phyloP scores from a whole-genome alignment of 2,113 vertebrate species.

The Panurus biarmicus region DNA sequence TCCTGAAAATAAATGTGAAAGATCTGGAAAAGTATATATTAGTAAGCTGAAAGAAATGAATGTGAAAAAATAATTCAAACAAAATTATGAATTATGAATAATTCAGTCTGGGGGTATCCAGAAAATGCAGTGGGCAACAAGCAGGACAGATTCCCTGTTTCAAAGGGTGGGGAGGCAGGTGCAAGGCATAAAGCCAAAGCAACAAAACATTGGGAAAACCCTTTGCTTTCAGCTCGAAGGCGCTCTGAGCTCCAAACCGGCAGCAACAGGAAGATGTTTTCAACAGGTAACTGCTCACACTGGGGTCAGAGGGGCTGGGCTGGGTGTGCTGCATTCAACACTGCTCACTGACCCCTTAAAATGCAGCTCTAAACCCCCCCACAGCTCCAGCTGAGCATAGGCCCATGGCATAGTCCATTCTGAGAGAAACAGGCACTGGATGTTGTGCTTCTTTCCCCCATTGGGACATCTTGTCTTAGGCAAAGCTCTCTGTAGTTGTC shows the following conservation, averaged over 20 bases:
- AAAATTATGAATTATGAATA: too few relatives aligned
- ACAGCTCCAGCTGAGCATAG: neutral
- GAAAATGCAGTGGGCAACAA: neutral
- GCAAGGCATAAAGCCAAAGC: neutral
- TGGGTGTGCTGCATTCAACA: neutral
- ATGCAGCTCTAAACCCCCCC: neutral
- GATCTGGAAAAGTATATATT: neutral
- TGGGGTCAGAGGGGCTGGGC: neutral
- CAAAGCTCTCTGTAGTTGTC: neutral
- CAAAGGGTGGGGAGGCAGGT: neutral
- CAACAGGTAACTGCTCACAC: neutral
- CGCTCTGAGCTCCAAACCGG: accelerated
- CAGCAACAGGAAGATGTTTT: neutral
- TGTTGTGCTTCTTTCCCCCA: accelerated
- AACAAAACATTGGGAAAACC: neutral
- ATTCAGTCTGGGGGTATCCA: neutral
- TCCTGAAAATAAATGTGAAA: neutral
- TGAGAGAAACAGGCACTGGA: neutral
- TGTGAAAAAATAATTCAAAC: neutral
- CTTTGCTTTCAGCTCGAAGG: neutral
- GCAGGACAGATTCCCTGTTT: neutral
- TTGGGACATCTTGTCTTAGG: neutral
- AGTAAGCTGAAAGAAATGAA: neutral
- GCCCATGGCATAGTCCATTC: neutral
- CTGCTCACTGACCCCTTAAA: accelerated